phyloP scores from a whole-genome alignment of 2,797 vertebrate genomes.

The Sternotherus odoratus region DNA sequence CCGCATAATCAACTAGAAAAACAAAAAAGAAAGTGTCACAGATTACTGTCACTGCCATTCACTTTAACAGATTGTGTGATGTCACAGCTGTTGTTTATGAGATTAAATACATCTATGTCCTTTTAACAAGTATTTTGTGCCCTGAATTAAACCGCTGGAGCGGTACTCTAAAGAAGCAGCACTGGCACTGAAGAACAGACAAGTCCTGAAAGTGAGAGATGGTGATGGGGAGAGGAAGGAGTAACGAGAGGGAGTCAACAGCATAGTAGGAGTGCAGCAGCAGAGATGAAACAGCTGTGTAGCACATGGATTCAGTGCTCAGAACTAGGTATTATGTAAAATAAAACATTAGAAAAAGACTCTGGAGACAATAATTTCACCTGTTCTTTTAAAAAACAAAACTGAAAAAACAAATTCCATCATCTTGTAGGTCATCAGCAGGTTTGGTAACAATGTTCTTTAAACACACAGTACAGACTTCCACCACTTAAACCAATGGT shows the following conservation, averaged over 20 bases:
- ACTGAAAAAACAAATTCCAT: background rate
- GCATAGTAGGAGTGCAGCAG: background rate
- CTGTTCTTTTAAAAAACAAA: background rate
- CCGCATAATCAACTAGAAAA: background rate
- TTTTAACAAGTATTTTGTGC: constrained; percentile 7
- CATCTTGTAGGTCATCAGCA: background rate
- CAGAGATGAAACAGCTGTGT: background rate
- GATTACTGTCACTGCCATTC: background rate
- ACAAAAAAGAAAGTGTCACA: background rate
- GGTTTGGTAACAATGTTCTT: background rate
- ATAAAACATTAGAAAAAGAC: background rate
- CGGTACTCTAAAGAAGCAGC: constrained; percentile 11
- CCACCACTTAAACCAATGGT: background rate
- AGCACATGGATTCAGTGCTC: background rate
- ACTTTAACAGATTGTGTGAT: background rate
- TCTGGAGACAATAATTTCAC: background rate
- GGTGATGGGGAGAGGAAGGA: background rate
- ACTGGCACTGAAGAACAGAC: background rate
- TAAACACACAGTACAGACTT: background rate
- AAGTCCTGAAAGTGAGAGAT: background rate
- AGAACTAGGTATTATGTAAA: background rate
- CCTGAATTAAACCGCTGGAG: background rate
- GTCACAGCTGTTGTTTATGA: background rate
- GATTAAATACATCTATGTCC: constrained; percentile 16
- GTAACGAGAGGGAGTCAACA: background rate